Evolutionary conservation across 2,113 vertebrate species (phyloP).

Genomic region (Myiopsitta monachus): DNA sequence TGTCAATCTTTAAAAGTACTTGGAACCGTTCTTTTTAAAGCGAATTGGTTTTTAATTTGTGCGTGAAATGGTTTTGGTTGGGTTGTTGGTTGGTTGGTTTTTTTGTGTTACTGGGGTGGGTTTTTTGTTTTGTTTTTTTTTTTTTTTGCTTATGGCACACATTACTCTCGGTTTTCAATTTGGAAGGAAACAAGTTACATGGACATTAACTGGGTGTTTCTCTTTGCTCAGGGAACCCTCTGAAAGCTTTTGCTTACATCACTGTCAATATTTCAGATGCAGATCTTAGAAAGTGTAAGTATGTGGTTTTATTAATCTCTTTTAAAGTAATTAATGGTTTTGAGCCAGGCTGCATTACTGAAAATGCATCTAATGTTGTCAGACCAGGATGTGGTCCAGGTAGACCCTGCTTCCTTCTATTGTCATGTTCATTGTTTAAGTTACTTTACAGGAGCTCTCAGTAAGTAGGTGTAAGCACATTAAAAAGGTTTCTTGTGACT

Average conservation of each 20-base stretch:
- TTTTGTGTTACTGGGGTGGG: no score
- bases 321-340: background rate
- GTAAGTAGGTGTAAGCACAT: background rate
- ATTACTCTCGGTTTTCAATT: background rate
- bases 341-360: background rate
- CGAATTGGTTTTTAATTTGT: accelerated
- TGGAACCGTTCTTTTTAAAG: background rate
- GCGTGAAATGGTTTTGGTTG: background rate
- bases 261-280: conserved; percentile 82
- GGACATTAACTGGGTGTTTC: background rate
- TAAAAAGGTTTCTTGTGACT: background rate
- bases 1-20: background rate
- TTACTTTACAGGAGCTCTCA: background rate
- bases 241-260: conserved; percentile 89
- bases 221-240: conserved; percentile 76
- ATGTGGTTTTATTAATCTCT: background rate
- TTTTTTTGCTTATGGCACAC: background rate
- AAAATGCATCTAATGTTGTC: background rate
- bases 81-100: no score
- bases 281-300: conserved; percentile 85
- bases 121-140: no score
- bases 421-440: background rate
- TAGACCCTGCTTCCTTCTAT: background rate
- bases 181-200: background rate
- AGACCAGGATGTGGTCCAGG: background rate